Evolutionary conservation across 2,113 vertebrate genomes (phyloP), one percentile per base, ranked within the genome.

Genomic region (Myanophis thanlyinensis): DNA sequence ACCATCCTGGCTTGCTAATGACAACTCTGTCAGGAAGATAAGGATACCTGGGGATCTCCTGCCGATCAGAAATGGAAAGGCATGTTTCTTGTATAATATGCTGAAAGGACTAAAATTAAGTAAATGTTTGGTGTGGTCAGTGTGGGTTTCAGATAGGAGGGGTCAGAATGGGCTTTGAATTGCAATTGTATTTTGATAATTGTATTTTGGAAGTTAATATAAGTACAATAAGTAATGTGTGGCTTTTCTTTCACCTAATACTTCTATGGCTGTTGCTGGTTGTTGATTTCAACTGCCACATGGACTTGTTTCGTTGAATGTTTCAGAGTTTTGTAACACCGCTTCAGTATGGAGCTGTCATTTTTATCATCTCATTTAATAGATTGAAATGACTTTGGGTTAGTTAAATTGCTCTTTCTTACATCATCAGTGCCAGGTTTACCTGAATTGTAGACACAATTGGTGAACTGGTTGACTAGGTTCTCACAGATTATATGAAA

Each of bases 1-100:
- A 54, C 1, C 40, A 44, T 51, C 0, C 0, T 56, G 49, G 88
- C 46, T 89, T 0, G 0, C 49, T 40, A 85, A 56, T 0, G 62
- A 0, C 89, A 85, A 44, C 59, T 2, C 44, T 30, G 54, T 91
- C 10, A 2, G 12, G 15, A 73, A 73, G 20, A 40, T 22, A 80
- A 80, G 18, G 73, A 80, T 80, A 80, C 7, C 35, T 80, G 73
- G 35, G 73, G 35, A 40, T 30, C 10, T 62, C 27, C 27, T 62
- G 56, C 56, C 3, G 10, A 12, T 44, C 35, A 80, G 6, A 80
- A 18, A 10, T 40, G 84, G 88, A 62, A 53, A 62, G 46, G 51
- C 59, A 3, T 54, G 90, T 56, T 48, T 49, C 88, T 49, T 1
- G 35, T 27, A 93, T 35, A 46, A 89, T 94, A 27, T 93, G 92